Conservation (phyloP, 2,888 invertebrate species). For the Odontocerum albicorne region DNA sequence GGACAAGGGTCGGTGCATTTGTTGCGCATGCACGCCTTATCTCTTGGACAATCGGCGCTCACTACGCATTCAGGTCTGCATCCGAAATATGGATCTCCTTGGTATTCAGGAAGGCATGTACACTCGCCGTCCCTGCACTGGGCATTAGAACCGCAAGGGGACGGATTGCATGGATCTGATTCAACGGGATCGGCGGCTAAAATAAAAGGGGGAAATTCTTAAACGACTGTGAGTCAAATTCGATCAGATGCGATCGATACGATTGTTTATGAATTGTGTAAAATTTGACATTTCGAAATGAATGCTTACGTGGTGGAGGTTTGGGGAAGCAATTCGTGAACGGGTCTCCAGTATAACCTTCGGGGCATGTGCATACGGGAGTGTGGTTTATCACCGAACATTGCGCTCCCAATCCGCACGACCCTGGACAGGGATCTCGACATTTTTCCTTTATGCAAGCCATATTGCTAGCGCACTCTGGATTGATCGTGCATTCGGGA, state of each 20-base stretch:
- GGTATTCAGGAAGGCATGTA: slow-evolving; percentile 73
- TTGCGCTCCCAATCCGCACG: slow-evolving; percentile 72
- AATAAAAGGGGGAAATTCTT: slow-evolving; percentile 35
- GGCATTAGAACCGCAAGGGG: slow-evolving; percentile 79
- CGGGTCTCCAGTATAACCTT: slow-evolving; percentile 72
- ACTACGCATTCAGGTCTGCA: slow-evolving; percentile 82
- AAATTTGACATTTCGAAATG: too few relatives aligned
- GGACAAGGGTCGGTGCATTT: slow-evolving; percentile 72
- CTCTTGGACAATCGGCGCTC: slow-evolving; percentile 75
- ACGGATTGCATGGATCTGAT: slow-evolving; percentile 70
- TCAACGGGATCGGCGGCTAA: slow-evolving; percentile 43
- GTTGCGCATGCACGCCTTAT: slow-evolving; percentile 75
- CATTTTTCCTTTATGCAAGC: slow-evolving; percentile 80
- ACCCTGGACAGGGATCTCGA: slow-evolving; percentile 76
- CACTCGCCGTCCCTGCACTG: slow-evolving; percentile 73
- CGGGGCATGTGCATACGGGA: slow-evolving; percentile 69
- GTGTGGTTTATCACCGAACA: slow-evolving; percentile 77
- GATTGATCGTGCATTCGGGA: slow-evolving; percentile 70
- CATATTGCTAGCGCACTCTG: slow-evolving; percentile 71
- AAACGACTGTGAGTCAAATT: too few relatives aligned
- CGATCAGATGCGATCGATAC: too few relatives aligned
- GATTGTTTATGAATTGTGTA: too few relatives aligned
- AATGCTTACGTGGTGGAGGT: slow-evolving; percentile 42
- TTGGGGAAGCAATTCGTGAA: slow-evolving; percentile 67
- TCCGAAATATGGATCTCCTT: slow-evolving; percentile 75